Base-by-base conservation (phyloP, 2,797 vertebrate genomes). In the Etheostoma perlongum region DNA sequence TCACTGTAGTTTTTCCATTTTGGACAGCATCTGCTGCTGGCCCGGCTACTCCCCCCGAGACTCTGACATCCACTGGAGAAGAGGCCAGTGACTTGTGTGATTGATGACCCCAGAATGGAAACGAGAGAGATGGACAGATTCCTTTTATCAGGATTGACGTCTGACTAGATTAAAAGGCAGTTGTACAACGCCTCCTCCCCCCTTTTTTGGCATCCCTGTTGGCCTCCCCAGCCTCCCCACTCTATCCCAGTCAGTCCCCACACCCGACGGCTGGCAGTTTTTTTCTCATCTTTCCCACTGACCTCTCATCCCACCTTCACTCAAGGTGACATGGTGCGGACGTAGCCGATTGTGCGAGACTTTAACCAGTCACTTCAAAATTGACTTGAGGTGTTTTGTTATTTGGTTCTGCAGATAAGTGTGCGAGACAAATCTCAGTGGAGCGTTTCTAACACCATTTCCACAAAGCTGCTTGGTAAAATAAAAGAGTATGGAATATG, bases 261-360 rank as follows among this genome's bases (percentile, higher is more conserved):
- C 78, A 76, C 57, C 78, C 87, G 78, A 82, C 23, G 49, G 63
- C 66, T 71, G 61, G 19, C 40, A 44, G 19, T 14, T 60, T 57
- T 63, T 21, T 54, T 67, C 59, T 71, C 74, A 69, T 76, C 79
- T 74, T 65, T 77, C 72, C 59, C 10, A 4, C 60, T 83, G 86
- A 87, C 89, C 85, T 72, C 74, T 71, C 71, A n/a, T 62, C 67
- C 68, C 58, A 40, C 65, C 72, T 61, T 60, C 60, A 14, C 64
- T 73, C 1, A 51, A 62, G 78, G 78, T 60, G 73, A 87, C 82
- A 77, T 5, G 79, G 92, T 79, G 85, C 81, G 68, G 65, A 88
- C 77, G 23, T 63, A 73, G 47, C 58, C 61, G 87, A 91, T 95
- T 96, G 95, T 95, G 94, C 91, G 94, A 82, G 78, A 82, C 79